phyloP scores from a whole-genome alignment of 64 coral and sea anemone genomes.

The Pocillopora damicornis region DNA sequence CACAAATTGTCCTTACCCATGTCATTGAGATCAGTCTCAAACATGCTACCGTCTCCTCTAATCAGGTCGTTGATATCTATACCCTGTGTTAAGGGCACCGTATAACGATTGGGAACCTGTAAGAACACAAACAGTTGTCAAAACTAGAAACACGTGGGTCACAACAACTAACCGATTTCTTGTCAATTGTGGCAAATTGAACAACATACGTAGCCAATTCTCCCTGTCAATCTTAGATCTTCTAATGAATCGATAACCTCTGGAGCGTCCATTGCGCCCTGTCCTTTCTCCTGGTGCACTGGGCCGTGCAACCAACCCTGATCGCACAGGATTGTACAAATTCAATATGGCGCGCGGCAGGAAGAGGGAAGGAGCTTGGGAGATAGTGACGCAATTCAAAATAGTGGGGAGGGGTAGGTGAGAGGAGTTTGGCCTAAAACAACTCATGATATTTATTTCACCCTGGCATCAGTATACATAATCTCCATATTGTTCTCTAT shows the following conservation, averaged over 20 bases:
- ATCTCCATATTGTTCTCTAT: too few species aligned
- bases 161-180: not conserved
- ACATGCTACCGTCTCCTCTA: slow-evolving; percentile 26
- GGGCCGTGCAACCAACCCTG: not conserved
- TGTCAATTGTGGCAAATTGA: not conserved
- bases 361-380: not conserved
- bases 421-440: too few species aligned
- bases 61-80: slow-evolving; percentile 13
- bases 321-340: not conserved
- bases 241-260: slow-evolving; percentile 35
- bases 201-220: slow-evolving; percentile 25
- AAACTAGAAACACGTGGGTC: not conserved
- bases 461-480: too few species aligned
- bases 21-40: slow-evolving; percentile 28
- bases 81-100: slow-evolving; percentile 12
- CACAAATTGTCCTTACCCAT: not conserved
- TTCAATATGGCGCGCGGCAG: not conserved
- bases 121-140: not conserved
- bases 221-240: not conserved
- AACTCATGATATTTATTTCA: too few species aligned
- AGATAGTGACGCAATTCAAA: too few species aligned
- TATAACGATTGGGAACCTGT: slow-evolving; percentile 23
- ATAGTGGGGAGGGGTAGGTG: too few species aligned
- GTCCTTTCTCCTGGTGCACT: not conserved
- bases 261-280: slow-evolving; percentile 3